Percentiles rank a stretch among this genome's conserved stretches.
Evolutionary conservation across 2,797 vertebrate species (phyloP).

Genomic region (Pipistrellus pipistrellus): DNA sequence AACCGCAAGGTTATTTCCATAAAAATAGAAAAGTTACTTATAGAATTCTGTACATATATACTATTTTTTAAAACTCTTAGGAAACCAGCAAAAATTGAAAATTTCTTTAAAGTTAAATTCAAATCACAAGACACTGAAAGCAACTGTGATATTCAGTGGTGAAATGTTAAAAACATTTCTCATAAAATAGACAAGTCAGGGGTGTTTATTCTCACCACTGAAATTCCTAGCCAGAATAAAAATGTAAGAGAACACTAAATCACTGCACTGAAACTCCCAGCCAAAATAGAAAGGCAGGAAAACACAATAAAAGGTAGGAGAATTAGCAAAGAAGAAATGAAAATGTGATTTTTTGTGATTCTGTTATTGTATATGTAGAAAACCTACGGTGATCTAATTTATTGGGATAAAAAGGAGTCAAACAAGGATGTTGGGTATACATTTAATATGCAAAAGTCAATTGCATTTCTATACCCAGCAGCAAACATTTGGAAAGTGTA

Average conservation of each 20-base stretch:
- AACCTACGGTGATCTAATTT: neutral
- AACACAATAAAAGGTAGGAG: neutral
- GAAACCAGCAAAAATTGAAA: neutral
- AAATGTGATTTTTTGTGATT: conserved; percentile 22
- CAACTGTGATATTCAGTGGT: neutral
- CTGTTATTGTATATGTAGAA: neutral
- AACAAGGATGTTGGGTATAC: neutral
- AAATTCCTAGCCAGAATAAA: neutral
- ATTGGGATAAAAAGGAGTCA: conserved; percentile 60
- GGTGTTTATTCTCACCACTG: neutral
- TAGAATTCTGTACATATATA: neutral
- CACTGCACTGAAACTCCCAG: neutral
- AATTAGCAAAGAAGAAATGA: conserved; percentile 20
- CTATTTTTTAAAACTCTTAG: conserved; percentile 5
- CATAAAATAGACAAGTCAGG: neutral
- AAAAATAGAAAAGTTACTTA: neutral
- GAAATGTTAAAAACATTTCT: neutral
- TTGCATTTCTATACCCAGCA: neutral
- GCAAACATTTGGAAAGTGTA: conserved; percentile 23
- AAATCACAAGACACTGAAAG: neutral
- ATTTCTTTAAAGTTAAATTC: conserved; percentile 26
- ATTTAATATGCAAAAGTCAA: conserved; percentile 32
- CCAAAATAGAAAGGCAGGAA: neutral
- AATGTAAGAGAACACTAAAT: neutral
- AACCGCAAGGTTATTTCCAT: neutral